phyloP scores from a whole-genome alignment of 2,113 vertebrate species.

The Cynoglossus semilaevis region DNA sequence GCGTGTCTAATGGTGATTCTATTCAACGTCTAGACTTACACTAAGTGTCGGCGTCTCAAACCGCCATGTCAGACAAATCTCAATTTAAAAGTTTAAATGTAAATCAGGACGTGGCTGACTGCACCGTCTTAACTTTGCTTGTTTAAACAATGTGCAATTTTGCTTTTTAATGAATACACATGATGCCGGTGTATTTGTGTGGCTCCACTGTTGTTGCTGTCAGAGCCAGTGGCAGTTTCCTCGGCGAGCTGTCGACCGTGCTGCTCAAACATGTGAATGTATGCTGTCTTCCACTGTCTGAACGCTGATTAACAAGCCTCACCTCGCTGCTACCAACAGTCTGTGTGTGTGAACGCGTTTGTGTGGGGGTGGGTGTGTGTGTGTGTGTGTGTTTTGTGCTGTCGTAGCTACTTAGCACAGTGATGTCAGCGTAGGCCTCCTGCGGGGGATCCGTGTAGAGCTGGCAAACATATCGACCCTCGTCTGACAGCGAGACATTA shows the following conservation, averaged over 20 bases:
- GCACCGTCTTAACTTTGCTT: background rate
- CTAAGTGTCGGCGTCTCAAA: background rate
- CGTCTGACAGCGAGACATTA: constrained; percentile 94
- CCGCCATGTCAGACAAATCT: background rate
- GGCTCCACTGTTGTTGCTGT: background rate
- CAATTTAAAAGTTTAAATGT: background rate
- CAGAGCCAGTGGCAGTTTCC: background rate
- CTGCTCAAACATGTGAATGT: background rate
- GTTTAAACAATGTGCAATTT: background rate
- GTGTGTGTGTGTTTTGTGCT: constrained; percentile 12
- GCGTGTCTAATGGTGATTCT: background rate
- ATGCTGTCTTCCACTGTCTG: constrained; percentile 1
- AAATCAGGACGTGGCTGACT: background rate
- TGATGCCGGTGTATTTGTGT: background rate
- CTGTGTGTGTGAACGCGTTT: constrained; percentile 1
- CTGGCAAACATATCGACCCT: constrained; percentile 96
- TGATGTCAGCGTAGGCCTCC: constrained; percentile 93
- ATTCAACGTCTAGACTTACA: too few relatives aligned
- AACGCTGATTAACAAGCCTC: constrained; percentile 21
- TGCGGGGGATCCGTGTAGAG: constrained; percentile 97
- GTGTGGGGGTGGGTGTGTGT: background rate
- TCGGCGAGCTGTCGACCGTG: background rate
- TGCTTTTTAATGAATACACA: background rate
- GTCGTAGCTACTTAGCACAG: constrained; percentile 84
- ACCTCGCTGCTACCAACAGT: background rate